Base-by-base conservation (phyloP, 2,888 invertebrate genomes). In the Cynaeus angustus region DNA sequence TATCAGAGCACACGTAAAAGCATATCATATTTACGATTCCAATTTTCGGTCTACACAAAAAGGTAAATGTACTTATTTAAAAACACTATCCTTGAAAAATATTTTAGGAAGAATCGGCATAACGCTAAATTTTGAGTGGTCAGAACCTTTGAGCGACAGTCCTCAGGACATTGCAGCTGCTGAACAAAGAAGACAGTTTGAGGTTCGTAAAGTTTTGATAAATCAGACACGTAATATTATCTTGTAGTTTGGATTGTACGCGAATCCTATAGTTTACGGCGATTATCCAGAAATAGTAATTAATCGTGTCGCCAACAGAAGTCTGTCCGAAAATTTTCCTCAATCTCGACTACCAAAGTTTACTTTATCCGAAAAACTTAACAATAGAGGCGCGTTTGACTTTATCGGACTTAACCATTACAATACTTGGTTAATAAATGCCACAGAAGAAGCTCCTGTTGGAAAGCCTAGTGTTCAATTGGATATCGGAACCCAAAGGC, bases 321-420 rank as follows among this genome's bases (percentile, higher is more conserved):
- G 92, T 68, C 84, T 81, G 50, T 82, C 83, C 7, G 90, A 92
- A 81, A 88, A 89, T 3, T 90, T 87, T 74, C 78, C 83, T 0
- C 84, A 87, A 14, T 91, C 92, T 0, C 88, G 92, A 7, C 85
- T 93, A 2, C 92, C 92, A 0, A 79, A 78, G 65, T 91, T 92
- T 78, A 90, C 89, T 0, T 33, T 77, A 0, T 85, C 88, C 16
- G 92, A 93, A 85, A 85, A 91, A 5, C 80, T 84, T 7, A 84
- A 86, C 59, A 88, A 94, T 10, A 84, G 83, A 37, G 90, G 88
- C 0, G 89, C 92, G 0, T 87, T 87, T 0, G 94, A 95, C 80
- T 93, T 91, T 83, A 86, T 94, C 55, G 93, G 92, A 0, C 81
- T 94, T 13, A 95, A 95, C 81, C 89, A 91, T 66, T 95, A 95